A percentile compares a stretch with the other conserved stretches of the same genome.
These are phyloP conservation scores for Malurus melanocephalus DNA, from an alignment of 2,113 vertebrate genomes.

Conservation along the genomic window DNA sequence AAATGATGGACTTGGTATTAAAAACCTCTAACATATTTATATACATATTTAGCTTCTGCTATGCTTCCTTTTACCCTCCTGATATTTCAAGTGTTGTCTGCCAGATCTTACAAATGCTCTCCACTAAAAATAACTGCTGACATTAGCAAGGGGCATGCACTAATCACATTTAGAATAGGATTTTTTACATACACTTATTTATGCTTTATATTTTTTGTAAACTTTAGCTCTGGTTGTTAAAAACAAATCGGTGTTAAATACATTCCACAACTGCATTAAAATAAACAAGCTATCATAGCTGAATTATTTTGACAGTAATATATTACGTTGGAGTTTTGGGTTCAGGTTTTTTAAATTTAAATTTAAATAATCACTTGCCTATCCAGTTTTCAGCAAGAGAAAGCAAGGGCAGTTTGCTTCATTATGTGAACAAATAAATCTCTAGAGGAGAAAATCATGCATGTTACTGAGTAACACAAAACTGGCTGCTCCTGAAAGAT, in stretches of 20 bases:
- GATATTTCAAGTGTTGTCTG: conserved; percentile 40
- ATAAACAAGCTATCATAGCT: background rate
- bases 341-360: background rate
- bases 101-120: conserved; percentile 43
- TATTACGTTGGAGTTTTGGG: fast-evolving
- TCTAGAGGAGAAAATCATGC: background rate
- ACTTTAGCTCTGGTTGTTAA: background rate
- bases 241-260: background rate
- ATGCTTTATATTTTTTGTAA: background rate
- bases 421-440: fast-evolving
- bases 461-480: background rate
- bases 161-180: conserved; percentile 23
- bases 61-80: conserved; percentile 28
- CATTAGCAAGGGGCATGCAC: conserved; percentile 29
- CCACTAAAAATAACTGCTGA: conserved; percentile 49
- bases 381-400: background rate
- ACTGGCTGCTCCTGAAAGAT: background rate
- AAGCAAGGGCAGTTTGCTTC: background rate
- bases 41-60: background rate
- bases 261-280: background rate
- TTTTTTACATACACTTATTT: background rate
- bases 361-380: background rate
- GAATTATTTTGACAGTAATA: background rate
- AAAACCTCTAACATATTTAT: background rate
- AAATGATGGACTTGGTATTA: background rate